Conservation (phyloP, 2,797 vertebrate species). For the Crenuchus spilurus region DNA sequence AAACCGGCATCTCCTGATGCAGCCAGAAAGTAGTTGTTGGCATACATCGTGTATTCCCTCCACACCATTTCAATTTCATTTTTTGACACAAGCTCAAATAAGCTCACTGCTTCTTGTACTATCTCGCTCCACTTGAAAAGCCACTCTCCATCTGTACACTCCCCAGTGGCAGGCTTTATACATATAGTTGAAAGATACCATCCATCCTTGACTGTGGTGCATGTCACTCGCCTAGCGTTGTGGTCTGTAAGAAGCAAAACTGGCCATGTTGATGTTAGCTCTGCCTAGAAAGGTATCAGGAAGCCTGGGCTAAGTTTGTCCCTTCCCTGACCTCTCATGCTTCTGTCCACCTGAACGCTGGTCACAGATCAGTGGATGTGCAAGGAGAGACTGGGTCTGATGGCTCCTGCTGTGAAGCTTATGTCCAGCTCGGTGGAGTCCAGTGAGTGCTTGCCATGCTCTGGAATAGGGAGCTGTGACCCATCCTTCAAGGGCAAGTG, state of each 20-base stretch:
- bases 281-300: background rate
- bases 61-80: background rate
- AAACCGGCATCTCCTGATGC: background rate
- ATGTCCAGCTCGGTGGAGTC: constrained; percentile 1
- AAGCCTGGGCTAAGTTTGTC: background rate
- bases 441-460: background rate
- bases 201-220: background rate
- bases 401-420: constrained; percentile 17
- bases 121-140: background rate
- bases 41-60: background rate
- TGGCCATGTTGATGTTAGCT: background rate
- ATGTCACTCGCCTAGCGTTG: background rate
- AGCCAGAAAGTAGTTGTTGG: background rate
- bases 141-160: background rate
- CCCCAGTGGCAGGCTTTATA: background rate
- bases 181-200: background rate
- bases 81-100: constrained; percentile 10
- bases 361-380: constrained; percentile 1
- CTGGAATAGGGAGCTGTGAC: background rate
- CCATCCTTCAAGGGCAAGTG: constrained; percentile 4
- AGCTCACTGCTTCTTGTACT: background rate
- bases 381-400: constrained; percentile 5
- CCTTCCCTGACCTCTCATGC: constrained; percentile 1
- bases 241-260: background rate
- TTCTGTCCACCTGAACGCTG: constrained; percentile 7